Evolutionary conservation across 2,797 vertebrate species (phyloP).

Genomic region (Channa striata): DNA sequence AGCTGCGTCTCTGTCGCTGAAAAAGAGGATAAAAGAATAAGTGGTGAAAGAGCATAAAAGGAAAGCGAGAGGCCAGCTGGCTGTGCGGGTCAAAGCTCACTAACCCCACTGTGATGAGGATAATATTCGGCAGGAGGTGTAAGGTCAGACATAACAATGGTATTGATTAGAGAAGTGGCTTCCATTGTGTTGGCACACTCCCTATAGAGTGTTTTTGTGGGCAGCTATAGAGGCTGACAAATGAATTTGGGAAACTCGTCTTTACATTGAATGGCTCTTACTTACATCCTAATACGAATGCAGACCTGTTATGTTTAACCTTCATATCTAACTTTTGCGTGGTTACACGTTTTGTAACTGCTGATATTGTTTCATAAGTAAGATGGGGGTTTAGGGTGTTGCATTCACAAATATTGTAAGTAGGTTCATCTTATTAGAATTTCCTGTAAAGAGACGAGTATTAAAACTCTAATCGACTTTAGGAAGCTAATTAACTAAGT

Average conservation of each 20-base stretch:
- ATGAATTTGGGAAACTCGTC: slow-evolving; percentile 52
- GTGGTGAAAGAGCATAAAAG: slow-evolving; percentile 44
- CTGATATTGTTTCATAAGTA: no score
- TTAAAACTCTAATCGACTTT: no score
- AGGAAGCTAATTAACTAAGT: no score
- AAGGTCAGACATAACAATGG: slow-evolving; percentile 69
- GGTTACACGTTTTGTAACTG: background rate
- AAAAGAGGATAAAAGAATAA: slow-evolving; percentile 52
- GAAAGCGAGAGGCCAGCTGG: slow-evolving; percentile 72
- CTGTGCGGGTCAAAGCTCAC: slow-evolving; percentile 61
- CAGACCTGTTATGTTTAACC: slow-evolving; percentile 6
- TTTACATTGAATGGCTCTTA: slow-evolving; percentile 20
- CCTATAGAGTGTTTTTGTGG: slow-evolving; percentile 65
- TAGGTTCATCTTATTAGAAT: no score
- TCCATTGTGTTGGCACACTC: slow-evolving; percentile 73
- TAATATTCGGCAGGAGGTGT: slow-evolving; percentile 66
- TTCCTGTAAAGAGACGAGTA: no score
- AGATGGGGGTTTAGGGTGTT: no score
- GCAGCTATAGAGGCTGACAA: slow-evolving; percentile 62
- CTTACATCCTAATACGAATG: slow-evolving; percentile 1
- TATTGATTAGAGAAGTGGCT: slow-evolving; percentile 73
- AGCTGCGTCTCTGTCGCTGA: slow-evolving; percentile 58
- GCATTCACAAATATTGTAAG: no score
- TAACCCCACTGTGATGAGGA: slow-evolving; percentile 49
- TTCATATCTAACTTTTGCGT: background rate